A percentile compares a stretch with the other conserved stretches of the same genome.
Conservation (phyloP, 2,113 vertebrate genomes). For the Orthochromis malagaraziensis region DNA sequence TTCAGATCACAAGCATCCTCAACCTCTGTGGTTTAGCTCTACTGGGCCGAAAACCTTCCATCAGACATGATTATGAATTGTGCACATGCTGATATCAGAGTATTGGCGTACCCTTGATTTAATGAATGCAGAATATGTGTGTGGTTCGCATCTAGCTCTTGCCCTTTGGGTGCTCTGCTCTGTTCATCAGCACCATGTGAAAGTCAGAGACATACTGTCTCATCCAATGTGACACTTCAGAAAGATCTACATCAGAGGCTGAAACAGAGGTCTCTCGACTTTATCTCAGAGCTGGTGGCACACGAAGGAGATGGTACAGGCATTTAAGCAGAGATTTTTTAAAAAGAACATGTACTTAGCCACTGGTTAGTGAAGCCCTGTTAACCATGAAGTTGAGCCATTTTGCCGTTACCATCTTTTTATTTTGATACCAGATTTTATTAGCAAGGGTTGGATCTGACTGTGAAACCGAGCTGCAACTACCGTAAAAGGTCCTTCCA, state of each 20-base stretch:
- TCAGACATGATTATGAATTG: neutral
- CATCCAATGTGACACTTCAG: constrained; percentile 14
- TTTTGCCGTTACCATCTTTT: neutral
- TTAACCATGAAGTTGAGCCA: neutral
- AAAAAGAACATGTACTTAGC: neutral
- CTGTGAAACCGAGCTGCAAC: neutral
- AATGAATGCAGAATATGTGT: neutral
- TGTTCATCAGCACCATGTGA: neutral
- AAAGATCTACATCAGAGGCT: neutral
- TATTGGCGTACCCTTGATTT: neutral
- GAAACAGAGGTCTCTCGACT: neutral
- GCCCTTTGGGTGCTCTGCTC: neutral
- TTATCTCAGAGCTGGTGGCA: neutral
- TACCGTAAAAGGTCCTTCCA: fast-evolving
- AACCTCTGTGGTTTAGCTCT: neutral
- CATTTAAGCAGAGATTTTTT: neutral
- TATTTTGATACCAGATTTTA: neutral
- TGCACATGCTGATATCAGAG: neutral
- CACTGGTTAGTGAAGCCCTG: neutral
- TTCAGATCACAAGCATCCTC: neutral
- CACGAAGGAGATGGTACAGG: neutral
- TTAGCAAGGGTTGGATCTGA: neutral
- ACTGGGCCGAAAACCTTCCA: neutral
- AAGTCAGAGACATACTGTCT: neutral
- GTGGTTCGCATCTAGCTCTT: neutral